Evolutionary conservation across 2,888 invertebrate genomes (phyloP).

Genomic region (Villa cingulata): DNA sequence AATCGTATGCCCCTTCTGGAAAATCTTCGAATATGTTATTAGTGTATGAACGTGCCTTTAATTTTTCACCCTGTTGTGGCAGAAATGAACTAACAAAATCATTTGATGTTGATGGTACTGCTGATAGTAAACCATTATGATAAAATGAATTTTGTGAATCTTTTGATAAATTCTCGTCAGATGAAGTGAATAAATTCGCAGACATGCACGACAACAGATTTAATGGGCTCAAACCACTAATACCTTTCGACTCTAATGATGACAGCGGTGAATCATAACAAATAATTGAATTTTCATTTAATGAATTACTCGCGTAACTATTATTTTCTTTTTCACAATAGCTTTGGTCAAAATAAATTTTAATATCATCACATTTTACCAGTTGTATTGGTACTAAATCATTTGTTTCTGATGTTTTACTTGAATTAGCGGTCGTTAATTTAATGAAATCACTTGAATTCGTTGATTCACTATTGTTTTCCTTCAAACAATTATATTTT

Average conservation of each 20-base stretch:
- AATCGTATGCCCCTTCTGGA: conserved; percentile 20
- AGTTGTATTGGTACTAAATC: conserved; percentile 20
- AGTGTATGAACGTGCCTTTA: conserved; percentile 20
- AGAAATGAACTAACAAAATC: conserved; percentile 28
- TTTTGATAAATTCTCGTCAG: background rate
- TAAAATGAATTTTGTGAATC: background rate
- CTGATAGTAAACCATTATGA: background rate
- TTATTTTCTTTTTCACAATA: no score
- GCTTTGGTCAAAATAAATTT: conserved; percentile 32
- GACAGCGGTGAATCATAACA: conserved; percentile 6
- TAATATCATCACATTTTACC: conserved; percentile 34
- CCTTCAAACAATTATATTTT: conserved; percentile 8
- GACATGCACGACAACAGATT: conserved; percentile 10
- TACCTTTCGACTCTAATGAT: background rate
- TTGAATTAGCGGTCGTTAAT: background rate
- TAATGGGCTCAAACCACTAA: conserved; percentile 4
- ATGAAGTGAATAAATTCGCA: conserved; percentile 6
- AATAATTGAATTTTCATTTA: conserved; percentile 5
- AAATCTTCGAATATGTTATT: conserved; percentile 29
- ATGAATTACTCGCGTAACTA: background rate
- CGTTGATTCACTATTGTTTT: conserved; percentile 8
- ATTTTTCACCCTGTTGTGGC: conserved; percentile 28
- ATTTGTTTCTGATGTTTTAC: background rate
- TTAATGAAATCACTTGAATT: background rate
- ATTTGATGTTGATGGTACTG: conserved; percentile 14